Percentiles rank a stretch among this genome's conserved stretches.
Conservation (phyloP, 2,113 vertebrate genomes). For the Brienomyrus brachyistius region DNA sequence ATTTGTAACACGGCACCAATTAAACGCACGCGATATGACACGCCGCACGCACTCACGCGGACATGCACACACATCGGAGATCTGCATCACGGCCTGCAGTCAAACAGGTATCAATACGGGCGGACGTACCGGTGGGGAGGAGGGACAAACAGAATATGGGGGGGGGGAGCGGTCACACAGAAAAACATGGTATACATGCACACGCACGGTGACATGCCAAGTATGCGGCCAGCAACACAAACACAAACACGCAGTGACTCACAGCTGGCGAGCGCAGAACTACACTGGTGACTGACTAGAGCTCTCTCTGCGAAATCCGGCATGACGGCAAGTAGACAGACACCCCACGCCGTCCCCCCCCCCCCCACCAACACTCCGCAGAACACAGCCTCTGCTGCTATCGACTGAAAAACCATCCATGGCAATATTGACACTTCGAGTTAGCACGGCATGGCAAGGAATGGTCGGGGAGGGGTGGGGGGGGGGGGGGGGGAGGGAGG, state of each 20-base stretch:
- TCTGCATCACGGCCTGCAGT: neutral
- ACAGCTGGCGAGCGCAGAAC: slow-evolving; percentile 27
- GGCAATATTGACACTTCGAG: neutral
- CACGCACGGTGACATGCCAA: neutral
- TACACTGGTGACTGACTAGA: neutral
- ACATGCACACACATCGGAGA: neutral
- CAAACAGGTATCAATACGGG: neutral
- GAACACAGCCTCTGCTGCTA: neutral
- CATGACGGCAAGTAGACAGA: neutral
- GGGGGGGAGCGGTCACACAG: neutral
- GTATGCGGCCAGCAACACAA: slow-evolving; percentile 17
- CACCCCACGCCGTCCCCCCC: too few species aligned
- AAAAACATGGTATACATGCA: slow-evolving; percentile 12
- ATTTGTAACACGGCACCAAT: neutral
- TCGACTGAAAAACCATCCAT: neutral
- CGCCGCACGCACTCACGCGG: neutral
- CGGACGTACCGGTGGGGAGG: neutral
- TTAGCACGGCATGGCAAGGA: slow-evolving; percentile 34
- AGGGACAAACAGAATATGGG: neutral
- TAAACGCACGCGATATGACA: too few species aligned
- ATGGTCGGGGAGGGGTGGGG: slow-evolving; percentile 37
- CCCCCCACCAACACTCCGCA: neutral
- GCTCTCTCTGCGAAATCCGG: slow-evolving; percentile 42
- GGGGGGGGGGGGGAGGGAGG: slow-evolving; percentile 19
- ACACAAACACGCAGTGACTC: slow-evolving; percentile 39